A percentile compares a stretch with the other conserved stretches of the same genome.
Evolutionary conservation across 2,797 vertebrate genomes (phyloP).

Genomic region (Esox masquinongy): DNA sequence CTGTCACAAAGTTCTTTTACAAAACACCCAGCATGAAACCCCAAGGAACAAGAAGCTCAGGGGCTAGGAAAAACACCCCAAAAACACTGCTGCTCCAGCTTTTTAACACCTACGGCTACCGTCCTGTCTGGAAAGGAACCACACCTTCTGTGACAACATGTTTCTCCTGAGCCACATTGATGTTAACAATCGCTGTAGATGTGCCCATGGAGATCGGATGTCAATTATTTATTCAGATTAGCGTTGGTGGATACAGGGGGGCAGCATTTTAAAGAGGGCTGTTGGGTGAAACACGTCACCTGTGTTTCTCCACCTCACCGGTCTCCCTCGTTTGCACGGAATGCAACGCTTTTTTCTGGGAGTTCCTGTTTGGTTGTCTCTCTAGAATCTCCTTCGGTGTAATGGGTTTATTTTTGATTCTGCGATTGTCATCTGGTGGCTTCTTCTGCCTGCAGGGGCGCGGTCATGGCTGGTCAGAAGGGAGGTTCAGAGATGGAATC

Average conservation of each 20-base stretch:
- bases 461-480: conserved; percentile 86
- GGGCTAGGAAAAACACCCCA: too few species aligned
- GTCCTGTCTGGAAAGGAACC: neutral
- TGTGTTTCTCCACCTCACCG: too few species aligned
- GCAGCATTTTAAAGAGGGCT: too few species aligned
- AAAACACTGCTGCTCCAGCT: too few species aligned
- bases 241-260: too few species aligned
- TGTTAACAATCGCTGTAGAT: neutral
- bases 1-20: too few species aligned
- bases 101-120: too few species aligned
- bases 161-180: conserved; percentile 2
- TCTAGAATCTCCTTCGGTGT: neutral
- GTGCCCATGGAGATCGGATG: neutral
- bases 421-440: conserved; percentile 15
- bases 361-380: neutral
- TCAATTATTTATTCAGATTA: neutral
- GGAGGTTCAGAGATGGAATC: conserved; percentile 74
- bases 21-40: too few species aligned
- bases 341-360: too few species aligned
- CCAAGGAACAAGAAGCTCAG: too few species aligned
- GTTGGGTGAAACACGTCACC: too few species aligned
- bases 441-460: conserved; percentile 67
- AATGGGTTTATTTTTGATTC: neutral
- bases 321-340: too few species aligned
- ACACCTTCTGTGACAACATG: neutral